phyloP scores from a whole-genome alignment of 2,113 vertebrate species.

The Odocoileus hemionus region DNA sequence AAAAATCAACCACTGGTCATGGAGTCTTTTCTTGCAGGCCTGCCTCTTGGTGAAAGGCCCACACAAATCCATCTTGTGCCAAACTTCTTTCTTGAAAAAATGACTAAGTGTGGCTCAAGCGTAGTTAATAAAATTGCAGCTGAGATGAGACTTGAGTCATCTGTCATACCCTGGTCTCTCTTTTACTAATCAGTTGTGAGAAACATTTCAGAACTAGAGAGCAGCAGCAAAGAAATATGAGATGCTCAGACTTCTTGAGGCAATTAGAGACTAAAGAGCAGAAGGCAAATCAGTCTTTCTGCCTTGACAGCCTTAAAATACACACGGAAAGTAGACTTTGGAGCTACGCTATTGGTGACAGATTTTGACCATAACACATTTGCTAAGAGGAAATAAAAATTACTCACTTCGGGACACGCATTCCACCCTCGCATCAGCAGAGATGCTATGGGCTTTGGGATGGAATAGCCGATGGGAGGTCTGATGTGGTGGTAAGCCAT shows the following conservation, averaged over 20 bases:
- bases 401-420: conserved; percentile 90
- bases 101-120: conserved; percentile 25
- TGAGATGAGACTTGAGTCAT: conserved; percentile 29
- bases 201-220: conserved; percentile 58
- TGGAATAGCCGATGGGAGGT: conserved; percentile 93
- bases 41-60: not conserved
- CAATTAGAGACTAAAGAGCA: conserved; percentile 57
- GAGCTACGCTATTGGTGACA: conserved; percentile 19
- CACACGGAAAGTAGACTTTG: conserved; percentile 28
- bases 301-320: conserved; percentile 44
- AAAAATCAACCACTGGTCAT: not conserved
- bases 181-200: conserved; percentile 50
- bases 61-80: not conserved
- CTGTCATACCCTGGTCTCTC: conserved; percentile 48
- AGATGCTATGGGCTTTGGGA: conserved; percentile 92
- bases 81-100: conserved; percentile 39
- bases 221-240: conserved; percentile 26
- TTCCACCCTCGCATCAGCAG: conserved; percentile 95
- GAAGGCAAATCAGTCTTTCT: conserved; percentile 51
- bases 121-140: conserved; percentile 50
- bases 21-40: not conserved
- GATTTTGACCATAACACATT: conserved; percentile 55
- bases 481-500: conserved; percentile 96
- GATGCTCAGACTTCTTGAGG: conserved; percentile 38
- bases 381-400: conserved; percentile 52